Conservation (phyloP, 2,113 vertebrate species). For the Epinephelus lanceolatus region DNA sequence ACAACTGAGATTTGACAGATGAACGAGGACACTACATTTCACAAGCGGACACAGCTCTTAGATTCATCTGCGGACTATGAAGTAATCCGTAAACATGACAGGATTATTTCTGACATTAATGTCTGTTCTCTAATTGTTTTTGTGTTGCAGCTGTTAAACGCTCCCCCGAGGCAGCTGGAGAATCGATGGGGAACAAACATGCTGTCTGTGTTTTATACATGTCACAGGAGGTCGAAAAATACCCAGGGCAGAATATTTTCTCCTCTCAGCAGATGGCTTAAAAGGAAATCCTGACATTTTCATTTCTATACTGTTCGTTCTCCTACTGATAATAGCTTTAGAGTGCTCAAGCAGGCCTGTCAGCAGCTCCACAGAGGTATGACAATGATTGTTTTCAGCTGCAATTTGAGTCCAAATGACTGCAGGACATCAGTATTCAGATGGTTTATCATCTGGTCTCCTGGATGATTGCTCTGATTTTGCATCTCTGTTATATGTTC, state of each 20-base stretch:
- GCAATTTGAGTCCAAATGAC: conserved; percentile 34
- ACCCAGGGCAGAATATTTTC: neutral
- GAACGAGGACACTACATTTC: conserved; percentile 43
- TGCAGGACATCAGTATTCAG: conserved; percentile 34
- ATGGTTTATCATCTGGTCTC: neutral
- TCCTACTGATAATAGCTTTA: conserved; percentile 26
- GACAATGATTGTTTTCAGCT: conserved; percentile 39
- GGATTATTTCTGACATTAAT: conserved; percentile 23
- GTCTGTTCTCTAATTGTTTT: conserved; percentile 21
- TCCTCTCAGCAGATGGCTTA: neutral
- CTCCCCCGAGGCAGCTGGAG: conserved; percentile 20
- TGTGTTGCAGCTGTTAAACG: conserved; percentile 21
- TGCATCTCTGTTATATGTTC: conserved; percentile 6
- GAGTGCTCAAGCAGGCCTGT: conserved; percentile 22
- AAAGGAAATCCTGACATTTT: conserved; percentile 12
- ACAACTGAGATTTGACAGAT: conserved; percentile 23
- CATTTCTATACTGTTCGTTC: neutral
- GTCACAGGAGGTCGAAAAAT: conserved; percentile 22
- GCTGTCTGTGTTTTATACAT: neutral
- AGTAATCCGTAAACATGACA: conserved; percentile 53
- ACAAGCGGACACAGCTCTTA: neutral
- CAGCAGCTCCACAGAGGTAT: conserved; percentile 8
- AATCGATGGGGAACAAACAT: neutral
- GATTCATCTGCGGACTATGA: conserved; percentile 29
- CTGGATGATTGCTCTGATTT: conserved; percentile 37